These are phyloP conservation scores for Drosophila affinis DNA, from an alignment of 2,888 invertebrate genomes.

Conservation along the genomic window DNA sequence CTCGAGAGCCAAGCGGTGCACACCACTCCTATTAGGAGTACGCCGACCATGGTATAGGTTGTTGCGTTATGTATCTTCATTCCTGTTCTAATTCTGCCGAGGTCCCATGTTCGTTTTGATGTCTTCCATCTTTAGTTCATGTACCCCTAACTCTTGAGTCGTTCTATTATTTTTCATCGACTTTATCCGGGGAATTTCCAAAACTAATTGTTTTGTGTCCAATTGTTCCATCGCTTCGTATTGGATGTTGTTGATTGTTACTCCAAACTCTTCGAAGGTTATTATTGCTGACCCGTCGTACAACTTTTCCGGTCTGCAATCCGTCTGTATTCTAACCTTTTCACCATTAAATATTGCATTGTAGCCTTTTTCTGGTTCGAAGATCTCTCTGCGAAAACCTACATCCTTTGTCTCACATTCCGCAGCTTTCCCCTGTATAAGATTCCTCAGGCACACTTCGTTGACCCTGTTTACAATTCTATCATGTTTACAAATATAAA, in stretches of 20 bases:
- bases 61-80: background rate
- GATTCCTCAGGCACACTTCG: no score
- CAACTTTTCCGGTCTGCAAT: background rate
- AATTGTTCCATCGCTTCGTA: no score
- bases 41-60: background rate
- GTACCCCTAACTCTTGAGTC: constrained; percentile 7
- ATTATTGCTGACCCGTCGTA: no score
- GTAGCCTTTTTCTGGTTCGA: background rate
- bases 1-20: background rate
- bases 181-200: no score
- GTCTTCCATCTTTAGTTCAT: constrained; percentile 8
- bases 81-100: background rate
- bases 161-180: background rate
- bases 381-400: background rate
- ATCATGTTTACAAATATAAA: no score
- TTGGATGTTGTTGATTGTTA: no score
- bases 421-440: no score
- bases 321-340: background rate
- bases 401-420: background rate
- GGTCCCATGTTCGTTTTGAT: background rate
- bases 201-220: no score
- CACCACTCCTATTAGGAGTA: background rate
- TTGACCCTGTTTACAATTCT: no score
- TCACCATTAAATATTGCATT: background rate
- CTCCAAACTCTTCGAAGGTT: no score